phyloP scores from a whole-genome alignment of 2,113 vertebrate genomes.

The Enhydra lutris region DNA sequence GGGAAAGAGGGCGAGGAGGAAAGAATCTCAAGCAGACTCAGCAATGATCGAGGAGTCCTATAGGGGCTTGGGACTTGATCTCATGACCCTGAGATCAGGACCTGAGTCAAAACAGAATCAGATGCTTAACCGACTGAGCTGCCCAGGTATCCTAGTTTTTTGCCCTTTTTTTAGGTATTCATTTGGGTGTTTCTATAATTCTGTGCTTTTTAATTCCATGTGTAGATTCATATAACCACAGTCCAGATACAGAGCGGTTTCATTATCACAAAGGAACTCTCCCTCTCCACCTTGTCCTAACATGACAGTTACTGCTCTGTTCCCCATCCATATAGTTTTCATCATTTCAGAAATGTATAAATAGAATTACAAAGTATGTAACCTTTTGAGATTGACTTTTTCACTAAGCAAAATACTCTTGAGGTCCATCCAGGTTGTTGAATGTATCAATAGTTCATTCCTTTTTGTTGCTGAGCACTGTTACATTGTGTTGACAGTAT shows the following conservation, averaged over 20 bases:
- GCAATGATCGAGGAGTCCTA: not conserved
- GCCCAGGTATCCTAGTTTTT: not conserved
- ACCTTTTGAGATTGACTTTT: not conserved
- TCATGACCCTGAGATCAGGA: not conserved
- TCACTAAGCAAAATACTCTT: not conserved
- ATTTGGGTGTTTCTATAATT: not conserved
- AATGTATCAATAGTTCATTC: not conserved
- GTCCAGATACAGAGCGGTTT: not conserved
- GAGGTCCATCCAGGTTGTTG: not conserved
- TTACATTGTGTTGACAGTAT: not conserved
- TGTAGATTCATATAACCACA: not conserved
- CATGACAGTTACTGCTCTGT: not conserved
- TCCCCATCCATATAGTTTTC: not conserved
- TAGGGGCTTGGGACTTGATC: not conserved
- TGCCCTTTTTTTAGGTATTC: not conserved
- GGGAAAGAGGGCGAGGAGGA: not conserved
- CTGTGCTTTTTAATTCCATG: not conserved
- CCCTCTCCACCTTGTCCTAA: not conserved
- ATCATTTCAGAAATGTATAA: not conserved
- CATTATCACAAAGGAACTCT: not conserved
- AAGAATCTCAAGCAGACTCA: not conserved
- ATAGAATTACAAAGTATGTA: not conserved
- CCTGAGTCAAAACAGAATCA: not conserved
- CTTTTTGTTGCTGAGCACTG: not conserved
- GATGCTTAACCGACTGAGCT: not conserved